Base-by-base conservation (phyloP, 2,888 invertebrate genomes). In the Tholera decimalis region DNA sequence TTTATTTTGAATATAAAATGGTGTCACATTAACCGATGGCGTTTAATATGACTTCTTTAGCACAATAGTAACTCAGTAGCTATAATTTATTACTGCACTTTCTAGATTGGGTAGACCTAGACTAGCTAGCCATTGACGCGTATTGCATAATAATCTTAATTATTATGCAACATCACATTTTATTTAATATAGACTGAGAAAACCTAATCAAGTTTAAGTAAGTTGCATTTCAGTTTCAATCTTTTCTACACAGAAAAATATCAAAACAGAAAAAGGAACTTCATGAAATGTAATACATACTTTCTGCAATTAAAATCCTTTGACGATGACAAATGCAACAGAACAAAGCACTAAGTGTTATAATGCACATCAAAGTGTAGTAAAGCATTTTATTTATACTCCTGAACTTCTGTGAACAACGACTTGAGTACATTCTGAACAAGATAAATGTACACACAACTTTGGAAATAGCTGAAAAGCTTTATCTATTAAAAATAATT, bases 1-100 rank as follows among this genome's bases (percentile, higher is more conserved):
- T 73, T 43, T 72, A 63, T 35, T 50, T 55, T 3, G 28, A 54
- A 53, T 37, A 51, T 54, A 58, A 58, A 58, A 57, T 62, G 39
- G 43, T 20, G 35, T 11, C 26, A 7, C 43, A 30, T 56, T 69
- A 44, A 9, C 18, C 43, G 44, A 49, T 49, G 35, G 20, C 37
- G 3, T 37, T 53, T 37, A 11, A n/a, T 24, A 30, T 24, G 8
- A 18, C 9, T 1, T 3, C 1, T 22, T 11, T 28, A 47, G 3
- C 5, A 39, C 15, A 13, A n/a, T 0, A 30, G 26, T 9, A 39
- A 22, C 9, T 22, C 22, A 26, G n/a, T 11, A 26, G n/a, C 13
- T 15, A 2, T 3, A 11, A 28, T 43, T 56, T 24, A 18, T 8
- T 22, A n/a, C 18, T 2, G 7, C 26, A 13, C 8, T 6, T 1